A percentile compares a stretch with the other conserved stretches of the same genome.
phyloP scores from a whole-genome alignment of 2,888 invertebrate genomes.

The Nesidiocoris tenuis region DNA sequence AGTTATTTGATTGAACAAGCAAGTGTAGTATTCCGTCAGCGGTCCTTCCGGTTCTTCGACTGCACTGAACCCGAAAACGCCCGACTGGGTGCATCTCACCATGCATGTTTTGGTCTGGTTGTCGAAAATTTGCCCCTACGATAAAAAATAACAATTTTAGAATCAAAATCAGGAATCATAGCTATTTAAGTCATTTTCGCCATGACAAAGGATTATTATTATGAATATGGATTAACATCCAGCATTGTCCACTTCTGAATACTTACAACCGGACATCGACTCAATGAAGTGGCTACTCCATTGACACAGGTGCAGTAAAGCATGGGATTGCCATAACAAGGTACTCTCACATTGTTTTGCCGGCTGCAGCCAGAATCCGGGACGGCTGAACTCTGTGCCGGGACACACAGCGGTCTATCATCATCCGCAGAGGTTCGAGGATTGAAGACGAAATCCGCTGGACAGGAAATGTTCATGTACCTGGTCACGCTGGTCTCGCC shows the following conservation, averaged over 20 bases:
- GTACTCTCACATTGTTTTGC: neutral
- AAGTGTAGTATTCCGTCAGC: neutral
- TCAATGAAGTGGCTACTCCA: neutral
- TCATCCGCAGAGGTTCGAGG: neutral
- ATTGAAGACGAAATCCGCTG: neutral
- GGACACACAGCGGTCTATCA: neutral
- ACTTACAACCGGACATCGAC: slow-evolving; percentile 12
- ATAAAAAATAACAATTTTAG: slow-evolving; percentile 1
- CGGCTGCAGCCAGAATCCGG: neutral
- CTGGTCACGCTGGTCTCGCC: neutral
- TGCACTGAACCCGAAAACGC: neutral
- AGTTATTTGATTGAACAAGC: neutral
- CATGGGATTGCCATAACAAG: neutral
- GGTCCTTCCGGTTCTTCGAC: neutral
- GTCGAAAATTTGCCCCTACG: neutral
- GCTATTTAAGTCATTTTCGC: too few relatives aligned
- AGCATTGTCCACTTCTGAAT: too few relatives aligned
- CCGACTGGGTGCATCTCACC: neutral
- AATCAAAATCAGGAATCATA: too few relatives aligned
- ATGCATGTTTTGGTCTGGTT: neutral
- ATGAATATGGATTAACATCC: too few relatives aligned
- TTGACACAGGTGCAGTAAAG: neutral
- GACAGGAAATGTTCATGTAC: slow-evolving; percentile 1
- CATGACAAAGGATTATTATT: too few relatives aligned
- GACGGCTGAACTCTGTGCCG: neutral